Percentiles rank a stretch among this genome's conserved stretches.
Conservation (phyloP, 2,888 invertebrate genomes). For the Cataglyphis cursor region DNA sequence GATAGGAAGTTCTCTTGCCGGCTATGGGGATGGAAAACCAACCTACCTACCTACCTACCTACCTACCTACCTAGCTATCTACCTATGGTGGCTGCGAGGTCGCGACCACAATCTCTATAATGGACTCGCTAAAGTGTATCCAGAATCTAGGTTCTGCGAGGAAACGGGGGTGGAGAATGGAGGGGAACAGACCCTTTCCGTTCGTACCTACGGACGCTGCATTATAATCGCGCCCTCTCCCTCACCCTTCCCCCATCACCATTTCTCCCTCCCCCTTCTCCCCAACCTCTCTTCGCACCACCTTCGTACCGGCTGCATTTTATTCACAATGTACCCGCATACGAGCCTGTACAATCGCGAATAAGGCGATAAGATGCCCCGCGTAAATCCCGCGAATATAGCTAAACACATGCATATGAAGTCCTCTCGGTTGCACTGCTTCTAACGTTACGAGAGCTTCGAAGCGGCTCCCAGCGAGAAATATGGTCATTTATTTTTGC, state of each 20-base stretch:
- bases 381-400: constrained; percentile 46
- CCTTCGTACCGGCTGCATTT: constrained; percentile 63
- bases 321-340: constrained; percentile 73
- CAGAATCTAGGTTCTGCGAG: constrained; percentile 74
- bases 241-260: neutral
- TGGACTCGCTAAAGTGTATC: constrained; percentile 84
- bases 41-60: constrained; percentile 28
- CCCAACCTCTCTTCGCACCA: constrained; percentile 31
- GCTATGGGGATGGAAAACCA: constrained; percentile 75
- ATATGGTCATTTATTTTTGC: constrained; percentile 33
- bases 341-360: constrained; percentile 61
- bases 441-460: constrained; percentile 36
- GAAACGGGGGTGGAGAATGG: constrained; percentile 62
- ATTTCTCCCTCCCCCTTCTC: neutral
- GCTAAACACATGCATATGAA: constrained; percentile 41
- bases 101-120: constrained; percentile 85
- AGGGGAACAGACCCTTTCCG: constrained; percentile 68
- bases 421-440: neutral
- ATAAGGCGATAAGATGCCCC: constrained; percentile 46
- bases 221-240: constrained; percentile 70
- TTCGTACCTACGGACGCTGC: constrained; percentile 69
- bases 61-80: constrained; percentile 37
- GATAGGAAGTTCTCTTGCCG: constrained; percentile 68
- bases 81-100: constrained; percentile 72
- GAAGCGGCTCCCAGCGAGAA: constrained; percentile 1